Base-by-base conservation (phyloP, 2,888 invertebrate species). In the Drosophila infuscata region DNA sequence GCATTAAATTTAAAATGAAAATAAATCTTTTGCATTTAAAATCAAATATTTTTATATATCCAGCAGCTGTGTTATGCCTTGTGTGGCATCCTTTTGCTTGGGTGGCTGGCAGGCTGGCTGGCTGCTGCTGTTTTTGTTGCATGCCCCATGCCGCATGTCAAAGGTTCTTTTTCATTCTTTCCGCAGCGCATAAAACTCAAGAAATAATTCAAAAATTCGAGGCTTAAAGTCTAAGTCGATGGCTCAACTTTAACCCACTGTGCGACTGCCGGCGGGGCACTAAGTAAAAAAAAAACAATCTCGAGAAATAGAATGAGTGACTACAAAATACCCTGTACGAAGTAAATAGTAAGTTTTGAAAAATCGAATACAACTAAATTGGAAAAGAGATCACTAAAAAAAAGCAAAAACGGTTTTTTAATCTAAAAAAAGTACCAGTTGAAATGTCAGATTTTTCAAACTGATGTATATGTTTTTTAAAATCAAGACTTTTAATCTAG, bases 161-260 rank as follows among this genome's bases (percentile, higher is more conserved):
- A 59, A 61, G 49, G 36, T 32, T 46, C 36, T 54, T 36, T 30
- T 9, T 20, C 32, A 12, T 38, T 29, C 54, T 38, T 32, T 48
- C 36, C 38, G n/a, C 46, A 41, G 33, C 65, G 63, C 74, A 74
- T 79, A 78, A 79, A 82, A 73, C 78, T 79, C 66, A 43, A 58
- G 60, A 78, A 77, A 82, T 79, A 76, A 73, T 78, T 73, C 82
- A 68, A 82, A 79, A 79, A 82, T 74, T 79, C 65, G 74, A 53
- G 63, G 69, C 69, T 82, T 82, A 51, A 79, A 69, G 79, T 49
- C 53, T 82, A 82, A 82, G 74, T 66, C 69, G 65, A 30, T 41
- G 74, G 79, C 75, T 79, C 69, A 79, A 79, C 74, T 78, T 73
- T 78, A 82, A 78, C 79, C 79, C 78, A 78, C 52, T 78, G 54